Evolutionary conservation across 2,113 vertebrate genomes (phyloP).

Genomic region (Caretta caretta): DNA sequence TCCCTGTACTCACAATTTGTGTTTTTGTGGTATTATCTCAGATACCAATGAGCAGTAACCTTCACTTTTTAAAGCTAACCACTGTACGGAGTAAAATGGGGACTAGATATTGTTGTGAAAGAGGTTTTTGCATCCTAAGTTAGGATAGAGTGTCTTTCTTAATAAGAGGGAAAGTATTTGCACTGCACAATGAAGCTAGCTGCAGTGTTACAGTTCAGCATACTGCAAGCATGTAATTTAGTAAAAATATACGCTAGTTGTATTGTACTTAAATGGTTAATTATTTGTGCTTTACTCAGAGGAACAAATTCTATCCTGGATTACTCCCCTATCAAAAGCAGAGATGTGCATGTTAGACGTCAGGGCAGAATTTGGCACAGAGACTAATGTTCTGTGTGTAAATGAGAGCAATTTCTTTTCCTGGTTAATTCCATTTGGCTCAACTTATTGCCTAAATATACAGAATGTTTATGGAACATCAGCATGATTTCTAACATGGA

Average conservation of each 20-base stretch:
- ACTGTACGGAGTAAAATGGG: not conserved
- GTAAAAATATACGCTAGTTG: not conserved
- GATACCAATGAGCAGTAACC: not conserved
- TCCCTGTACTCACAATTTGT: not conserved
- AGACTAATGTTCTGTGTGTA: not conserved
- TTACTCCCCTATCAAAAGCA: not conserved
- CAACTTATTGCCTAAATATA: not conserved
- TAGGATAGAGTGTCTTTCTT: not conserved
- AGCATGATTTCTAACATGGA: not conserved
- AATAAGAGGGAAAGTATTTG: not conserved
- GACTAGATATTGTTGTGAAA: not conserved
- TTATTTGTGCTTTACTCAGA: not conserved
- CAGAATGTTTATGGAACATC: not conserved
- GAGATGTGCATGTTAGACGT: not conserved
- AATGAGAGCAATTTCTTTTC: not conserved
- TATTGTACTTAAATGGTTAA: not conserved
- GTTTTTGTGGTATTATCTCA: not conserved
- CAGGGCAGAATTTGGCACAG: not conserved
- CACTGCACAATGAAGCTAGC: not conserved
- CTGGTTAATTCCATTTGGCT: not conserved
- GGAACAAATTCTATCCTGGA: not conserved
- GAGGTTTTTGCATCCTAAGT: not conserved
- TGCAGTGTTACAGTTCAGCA: not conserved
- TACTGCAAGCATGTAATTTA: not conserved
- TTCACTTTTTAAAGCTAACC: not conserved